Conservation (phyloP, 2,797 vertebrate species). For the Takifugu ocellatus region DNA sequence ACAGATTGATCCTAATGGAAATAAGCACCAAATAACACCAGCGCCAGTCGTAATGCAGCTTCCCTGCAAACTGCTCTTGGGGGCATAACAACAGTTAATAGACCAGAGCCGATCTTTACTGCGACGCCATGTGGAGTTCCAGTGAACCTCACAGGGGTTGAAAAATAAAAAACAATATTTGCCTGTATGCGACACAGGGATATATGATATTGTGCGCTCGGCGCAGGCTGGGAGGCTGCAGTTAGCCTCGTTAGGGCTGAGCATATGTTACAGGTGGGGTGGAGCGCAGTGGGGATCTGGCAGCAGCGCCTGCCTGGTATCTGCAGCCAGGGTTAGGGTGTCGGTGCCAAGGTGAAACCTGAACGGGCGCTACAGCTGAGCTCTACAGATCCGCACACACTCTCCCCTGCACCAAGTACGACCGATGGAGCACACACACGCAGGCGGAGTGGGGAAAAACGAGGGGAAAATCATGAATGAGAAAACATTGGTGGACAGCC, state of each 20-base stretch:
- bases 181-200: conserved; percentile 32
- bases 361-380: conserved; percentile 60
- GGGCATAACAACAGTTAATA: conserved; percentile 18
- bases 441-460: conserved; percentile 20
- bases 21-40: conserved; percentile 5
- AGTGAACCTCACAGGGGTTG: conserved; percentile 20
- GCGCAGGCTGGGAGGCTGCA: conserved; percentile 53
- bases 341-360: conserved; percentile 67
- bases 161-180: conserved; percentile 36
- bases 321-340: conserved; percentile 61
- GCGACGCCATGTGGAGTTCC: conserved; percentile 11
- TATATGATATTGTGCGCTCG: conserved; percentile 54
- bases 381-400: conserved; percentile 36
- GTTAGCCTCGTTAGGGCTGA: conserved; percentile 57
- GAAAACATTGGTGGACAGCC: conserved; percentile 35
- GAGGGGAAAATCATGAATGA: conserved; percentile 36
- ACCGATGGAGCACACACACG: conserved; percentile 36
- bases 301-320: conserved; percentile 47
- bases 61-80: conserved; percentile 3
- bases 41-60: conserved; percentile 6
- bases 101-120: conserved; percentile 25
- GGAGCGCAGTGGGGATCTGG: conserved; percentile 65
- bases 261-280: conserved; percentile 76
- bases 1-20: conserved; percentile 4
- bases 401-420: conserved; percentile 11